Percentiles rank a stretch among this genome's conserved stretches.
phyloP scores from a whole-genome alignment of 2,797 vertebrate genomes.

The Aselliscus stoliczkanus region DNA sequence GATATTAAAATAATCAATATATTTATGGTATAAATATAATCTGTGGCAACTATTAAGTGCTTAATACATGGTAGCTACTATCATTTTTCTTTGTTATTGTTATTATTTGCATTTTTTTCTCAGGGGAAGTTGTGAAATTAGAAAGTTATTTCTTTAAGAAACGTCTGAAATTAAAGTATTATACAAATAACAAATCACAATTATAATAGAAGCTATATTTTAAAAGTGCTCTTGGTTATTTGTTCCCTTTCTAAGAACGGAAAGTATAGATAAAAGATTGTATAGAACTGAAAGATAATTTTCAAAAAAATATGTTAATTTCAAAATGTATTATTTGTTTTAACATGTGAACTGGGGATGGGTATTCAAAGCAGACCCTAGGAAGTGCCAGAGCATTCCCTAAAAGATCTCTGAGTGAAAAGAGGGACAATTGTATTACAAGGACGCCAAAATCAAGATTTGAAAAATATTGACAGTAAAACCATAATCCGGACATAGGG shows the following conservation, averaged over 20 bases:
- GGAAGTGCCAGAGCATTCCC: not conserved
- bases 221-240: not conserved
- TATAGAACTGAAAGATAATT: not conserved
- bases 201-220: not conserved
- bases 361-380: not conserved
- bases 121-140: not conserved
- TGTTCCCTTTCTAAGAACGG: not conserved
- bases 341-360: not conserved
- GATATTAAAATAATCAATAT: not conserved
- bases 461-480: not conserved
- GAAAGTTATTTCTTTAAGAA: not conserved
- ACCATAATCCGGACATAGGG: not conserved
- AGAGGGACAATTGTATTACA: not conserved
- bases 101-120: not conserved
- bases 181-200: not conserved
- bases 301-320: not conserved
- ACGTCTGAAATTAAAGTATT: not conserved
- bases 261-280: not conserved
- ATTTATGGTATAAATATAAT: not conserved
- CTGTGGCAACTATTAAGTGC: not conserved
- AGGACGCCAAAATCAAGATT: not conserved
- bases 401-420: not conserved
- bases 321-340: not conserved
- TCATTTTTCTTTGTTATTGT: not conserved
- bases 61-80: not conserved